Evolutionary conservation across 2,888 invertebrate species (phyloP).

Genomic region (Cephus spinipes): DNA sequence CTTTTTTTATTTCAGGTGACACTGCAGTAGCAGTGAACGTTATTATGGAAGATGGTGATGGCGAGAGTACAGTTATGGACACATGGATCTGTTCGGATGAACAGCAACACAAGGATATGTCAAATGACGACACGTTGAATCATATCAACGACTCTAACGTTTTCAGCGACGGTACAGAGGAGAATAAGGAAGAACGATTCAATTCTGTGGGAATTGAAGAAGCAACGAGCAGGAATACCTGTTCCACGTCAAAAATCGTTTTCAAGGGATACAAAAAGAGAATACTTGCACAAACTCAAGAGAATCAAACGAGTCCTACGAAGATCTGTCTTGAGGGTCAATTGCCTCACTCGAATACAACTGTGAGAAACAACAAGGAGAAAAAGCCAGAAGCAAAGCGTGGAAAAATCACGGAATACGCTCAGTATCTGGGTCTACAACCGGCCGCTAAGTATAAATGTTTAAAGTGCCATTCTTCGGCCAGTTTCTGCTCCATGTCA

Average conservation of each 20-base stretch:
- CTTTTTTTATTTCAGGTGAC: slow-evolving; percentile 36
- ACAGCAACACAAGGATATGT: slow-evolving; percentile 10
- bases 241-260: slow-evolving; percentile 41
- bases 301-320: slow-evolving; percentile 28
- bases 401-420: slow-evolving; percentile 71
- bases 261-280: slow-evolving; percentile 60
- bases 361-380: slow-evolving; percentile 34
- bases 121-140: slow-evolving; percentile 27
- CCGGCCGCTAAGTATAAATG: slow-evolving; percentile 81
- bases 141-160: slow-evolving; percentile 23
- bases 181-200: slow-evolving; percentile 37
- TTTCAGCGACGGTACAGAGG: slow-evolving; percentile 25
- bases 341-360: neutral
- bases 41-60: slow-evolving; percentile 66
- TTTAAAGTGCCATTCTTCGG: slow-evolving; percentile 75
- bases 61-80: slow-evolving; percentile 54
- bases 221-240: slow-evolving; percentile 31
- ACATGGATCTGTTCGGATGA: slow-evolving; percentile 42
- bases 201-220: slow-evolving; percentile 30
- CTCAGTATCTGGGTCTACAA: slow-evolving; percentile 76
- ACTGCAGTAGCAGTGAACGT: slow-evolving; percentile 30
- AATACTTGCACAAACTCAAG: slow-evolving; percentile 53
- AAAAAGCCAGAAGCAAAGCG: slow-evolving; percentile 45
- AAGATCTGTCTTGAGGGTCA: neutral
- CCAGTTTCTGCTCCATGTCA: slow-evolving; percentile 75